These are phyloP conservation scores for Chrosomus eos DNA, from an alignment of 2,797 vertebrate species.

Conservation along the genomic window DNA sequence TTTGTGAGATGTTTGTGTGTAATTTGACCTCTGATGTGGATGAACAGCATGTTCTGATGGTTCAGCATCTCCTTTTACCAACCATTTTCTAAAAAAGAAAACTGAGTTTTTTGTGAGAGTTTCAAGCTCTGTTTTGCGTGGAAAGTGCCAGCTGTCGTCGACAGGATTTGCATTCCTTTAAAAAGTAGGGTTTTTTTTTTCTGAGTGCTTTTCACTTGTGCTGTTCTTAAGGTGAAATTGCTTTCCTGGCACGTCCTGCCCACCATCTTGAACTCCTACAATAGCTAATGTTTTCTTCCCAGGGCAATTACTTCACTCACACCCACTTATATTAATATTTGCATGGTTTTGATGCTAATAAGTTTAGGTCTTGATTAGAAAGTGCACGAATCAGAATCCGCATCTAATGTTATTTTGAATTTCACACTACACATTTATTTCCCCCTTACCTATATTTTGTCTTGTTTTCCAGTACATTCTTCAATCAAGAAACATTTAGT, in stretches of 20 bases:
- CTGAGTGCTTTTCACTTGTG: neutral
- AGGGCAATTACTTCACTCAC: constrained; percentile 12
- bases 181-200: neutral
- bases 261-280: constrained; percentile 18
- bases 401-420: neutral
- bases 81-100: neutral
- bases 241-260: constrained; percentile 20
- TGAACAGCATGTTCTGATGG: neutral
- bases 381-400: neutral
- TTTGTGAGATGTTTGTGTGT: too few relatives aligned
- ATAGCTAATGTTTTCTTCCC: constrained; percentile 25
- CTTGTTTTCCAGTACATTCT: neutral
- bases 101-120: neutral
- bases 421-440: neutral
- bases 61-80: neutral
- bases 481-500: neutral
- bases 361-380: neutral
- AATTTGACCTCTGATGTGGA: neutral
- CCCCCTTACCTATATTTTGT: too few relatives aligned
- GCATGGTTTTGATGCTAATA: neutral
- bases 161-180: constrained; percentile 8
- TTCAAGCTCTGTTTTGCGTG: neutral
- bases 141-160: constrained; percentile 10
- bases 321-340: constrained; percentile 19
- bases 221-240: constrained; percentile 17